Evolutionary conservation across 2,797 vertebrate genomes (phyloP).

Genomic region (Prunella strophiata): DNA sequence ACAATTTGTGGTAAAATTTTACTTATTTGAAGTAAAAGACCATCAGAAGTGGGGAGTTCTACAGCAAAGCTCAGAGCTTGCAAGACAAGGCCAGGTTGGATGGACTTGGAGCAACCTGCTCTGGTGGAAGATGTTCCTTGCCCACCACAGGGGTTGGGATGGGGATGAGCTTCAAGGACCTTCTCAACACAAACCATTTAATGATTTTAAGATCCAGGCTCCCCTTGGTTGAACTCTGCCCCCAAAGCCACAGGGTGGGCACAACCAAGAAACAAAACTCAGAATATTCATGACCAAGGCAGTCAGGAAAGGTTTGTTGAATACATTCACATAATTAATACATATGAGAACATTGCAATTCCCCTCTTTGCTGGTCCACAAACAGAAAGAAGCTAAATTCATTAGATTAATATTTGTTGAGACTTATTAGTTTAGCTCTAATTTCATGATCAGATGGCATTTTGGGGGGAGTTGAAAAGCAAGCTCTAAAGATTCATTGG

Average conservation of each 20-base stretch:
- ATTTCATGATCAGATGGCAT: constrained; percentile 49
- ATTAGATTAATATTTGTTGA: constrained; percentile 67
- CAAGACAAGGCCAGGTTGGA: neutral
- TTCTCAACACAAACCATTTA: neutral
- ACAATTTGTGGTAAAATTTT: too few species aligned
- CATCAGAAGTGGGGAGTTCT: neutral
- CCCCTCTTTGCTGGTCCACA: constrained; percentile 43
- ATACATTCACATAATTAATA: constrained; percentile 49
- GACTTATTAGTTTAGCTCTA: constrained; percentile 61
- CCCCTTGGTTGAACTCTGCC: fast-evolving
- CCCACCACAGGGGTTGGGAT: fast-evolving
- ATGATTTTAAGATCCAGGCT: neutral
- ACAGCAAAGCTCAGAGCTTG: neutral
- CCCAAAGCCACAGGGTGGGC: neutral
- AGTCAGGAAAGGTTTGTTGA: constrained; percentile 6
- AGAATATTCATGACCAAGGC: neutral
- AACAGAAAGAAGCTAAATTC: constrained; percentile 55
- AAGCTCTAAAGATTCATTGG: neutral
- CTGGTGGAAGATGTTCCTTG: too few species aligned
- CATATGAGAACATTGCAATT: constrained; percentile 24
- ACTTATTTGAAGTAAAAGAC: too few species aligned
- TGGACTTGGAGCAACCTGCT: neutral
- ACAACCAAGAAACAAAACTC: neutral
- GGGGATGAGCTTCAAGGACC: neutral
- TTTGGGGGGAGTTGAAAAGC: neutral